Conservation (phyloP, 2,797 vertebrate genomes). For the Brachyrhaphis roseni region DNA sequence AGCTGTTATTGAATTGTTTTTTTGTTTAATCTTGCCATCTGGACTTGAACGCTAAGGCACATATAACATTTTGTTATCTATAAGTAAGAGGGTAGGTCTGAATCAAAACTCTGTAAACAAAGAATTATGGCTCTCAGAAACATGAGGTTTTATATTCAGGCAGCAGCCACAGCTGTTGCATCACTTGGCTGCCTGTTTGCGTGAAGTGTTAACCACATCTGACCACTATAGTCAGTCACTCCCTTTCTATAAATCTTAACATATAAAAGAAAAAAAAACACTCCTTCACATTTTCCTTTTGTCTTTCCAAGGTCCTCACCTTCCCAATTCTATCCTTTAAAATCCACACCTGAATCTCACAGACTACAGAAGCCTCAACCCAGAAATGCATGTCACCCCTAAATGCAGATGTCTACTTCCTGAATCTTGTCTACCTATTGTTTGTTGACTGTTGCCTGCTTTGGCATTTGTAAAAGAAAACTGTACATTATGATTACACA, state of each 20-base stretch:
- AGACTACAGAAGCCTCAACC: constrained; percentile 45
- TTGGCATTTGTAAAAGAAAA: constrained; percentile 10
- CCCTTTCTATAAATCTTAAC: constrained; percentile 76
- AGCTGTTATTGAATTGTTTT: not conserved
- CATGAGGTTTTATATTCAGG: constrained; percentile 7
- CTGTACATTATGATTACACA: constrained; percentile 22
- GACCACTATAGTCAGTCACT: constrained; percentile 69
- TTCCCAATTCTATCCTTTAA: constrained; percentile 59
- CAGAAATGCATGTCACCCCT: constrained; percentile 69
- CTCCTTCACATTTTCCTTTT: constrained; percentile 60
- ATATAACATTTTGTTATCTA: not conserved
- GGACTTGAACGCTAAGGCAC: not conserved
- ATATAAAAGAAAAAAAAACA: constrained; percentile 34
- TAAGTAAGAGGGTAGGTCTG: not conserved
- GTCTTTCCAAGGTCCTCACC: constrained; percentile 60
- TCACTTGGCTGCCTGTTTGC: constrained; percentile 57
- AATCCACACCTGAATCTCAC: constrained; percentile 59
- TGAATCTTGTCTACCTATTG: constrained; percentile 73
- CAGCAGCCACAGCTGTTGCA: constrained; percentile 22
- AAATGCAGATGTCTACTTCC: constrained; percentile 96
- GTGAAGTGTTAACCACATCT: constrained; percentile 67
- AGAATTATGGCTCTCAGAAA: not conserved
- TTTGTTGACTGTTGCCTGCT: constrained; percentile 75
- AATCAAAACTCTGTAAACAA: not conserved
- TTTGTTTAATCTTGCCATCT: too few relatives aligned